Percentiles rank a stretch among this genome's conserved stretches.
Conservation (phyloP, 2,888 invertebrate genomes). For the Chrysodeixis includens region DNA sequence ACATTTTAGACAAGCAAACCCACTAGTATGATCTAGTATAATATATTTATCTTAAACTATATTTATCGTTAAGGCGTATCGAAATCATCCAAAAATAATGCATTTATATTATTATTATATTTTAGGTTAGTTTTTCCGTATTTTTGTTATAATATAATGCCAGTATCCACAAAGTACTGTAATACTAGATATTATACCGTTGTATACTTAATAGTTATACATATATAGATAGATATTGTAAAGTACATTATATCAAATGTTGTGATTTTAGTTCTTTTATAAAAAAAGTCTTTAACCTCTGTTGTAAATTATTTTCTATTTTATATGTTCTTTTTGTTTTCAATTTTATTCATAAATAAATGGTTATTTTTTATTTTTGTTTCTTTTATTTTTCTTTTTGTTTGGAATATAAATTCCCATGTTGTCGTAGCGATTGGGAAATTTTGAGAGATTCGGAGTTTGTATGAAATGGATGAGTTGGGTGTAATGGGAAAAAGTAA, state of each 20-base stretch:
- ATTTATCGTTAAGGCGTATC: not conserved
- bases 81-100: constrained; percentile 2
- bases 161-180: constrained; percentile 38
- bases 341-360: constrained; percentile 60
- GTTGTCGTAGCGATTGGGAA: not conserved
- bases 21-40: not conserved
- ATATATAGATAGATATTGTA: constrained; percentile 41
- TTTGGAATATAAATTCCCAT: not conserved
- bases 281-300: constrained; percentile 59
- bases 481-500: not conserved
- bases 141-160: constrained; percentile 14
- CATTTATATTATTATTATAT: constrained; percentile 4
- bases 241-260: constrained; percentile 50
- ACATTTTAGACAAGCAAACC: not conserved
- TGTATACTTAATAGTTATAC: constrained; percentile 54
- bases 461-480: not conserved
- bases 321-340: constrained; percentile 63
- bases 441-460: not conserved
- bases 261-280: constrained; percentile 59
- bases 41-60: not conserved
- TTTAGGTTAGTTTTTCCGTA: not conserved
- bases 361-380: constrained; percentile 57
- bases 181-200: constrained; percentile 46
- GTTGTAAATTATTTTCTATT: constrained; percentile 69
- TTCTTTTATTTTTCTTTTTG: constrained; percentile 37